These are phyloP conservation scores for Callyntrura sp. DNA, from an alignment of 2,888 invertebrate species.

Conservation along the genomic window DNA sequence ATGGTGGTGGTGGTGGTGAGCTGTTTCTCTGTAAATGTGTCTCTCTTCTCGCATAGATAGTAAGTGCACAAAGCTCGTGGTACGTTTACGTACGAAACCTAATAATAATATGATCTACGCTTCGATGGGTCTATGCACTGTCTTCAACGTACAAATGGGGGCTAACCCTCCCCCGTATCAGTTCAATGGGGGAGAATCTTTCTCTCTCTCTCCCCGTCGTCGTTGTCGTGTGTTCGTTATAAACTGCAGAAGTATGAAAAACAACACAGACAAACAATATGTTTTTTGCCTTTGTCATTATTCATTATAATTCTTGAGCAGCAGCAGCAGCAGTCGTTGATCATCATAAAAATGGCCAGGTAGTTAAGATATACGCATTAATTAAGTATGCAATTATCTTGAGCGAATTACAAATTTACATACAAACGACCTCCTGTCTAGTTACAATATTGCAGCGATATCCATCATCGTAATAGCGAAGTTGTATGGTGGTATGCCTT, in stretches of 20 bases:
- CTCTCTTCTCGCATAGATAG: slow-evolving; percentile 26
- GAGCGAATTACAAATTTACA: slow-evolving; percentile 71
- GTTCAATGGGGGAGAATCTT: not conserved
- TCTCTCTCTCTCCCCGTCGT: not conserved
- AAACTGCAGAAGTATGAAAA: not conserved
- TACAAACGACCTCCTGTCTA: slow-evolving; percentile 67
- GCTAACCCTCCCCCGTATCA: slow-evolving; percentile 65
- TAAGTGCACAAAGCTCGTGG: not conserved
- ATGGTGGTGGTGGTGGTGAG: slow-evolving; percentile 46
- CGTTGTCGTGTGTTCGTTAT: too few species aligned
- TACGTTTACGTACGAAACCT: slow-evolving; percentile 1
- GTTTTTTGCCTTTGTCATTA: slow-evolving; percentile 18
- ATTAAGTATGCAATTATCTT: slow-evolving; percentile 74
- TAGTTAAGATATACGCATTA: slow-evolving; percentile 71
- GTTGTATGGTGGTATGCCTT: not conserved
- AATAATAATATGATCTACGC: slow-evolving; percentile 47
- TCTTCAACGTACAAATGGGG: slow-evolving; percentile 43
- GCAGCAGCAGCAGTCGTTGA: slow-evolving; percentile 43
- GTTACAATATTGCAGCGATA: slow-evolving; percentile 50
- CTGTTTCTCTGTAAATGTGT: slow-evolving; percentile 27
- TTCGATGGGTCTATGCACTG: slow-evolving; percentile 68
- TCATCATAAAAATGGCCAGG: slow-evolving; percentile 66
- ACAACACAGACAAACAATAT: slow-evolving; percentile 14
- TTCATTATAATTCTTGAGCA: slow-evolving; percentile 1
- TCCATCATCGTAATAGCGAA: not conserved